A percentile compares a stretch with the other conserved stretches of the same genome.
These are phyloP conservation scores for Heterochromis multidens DNA, from an alignment of 2,113 vertebrate genomes.

Conservation along the genomic window DNA sequence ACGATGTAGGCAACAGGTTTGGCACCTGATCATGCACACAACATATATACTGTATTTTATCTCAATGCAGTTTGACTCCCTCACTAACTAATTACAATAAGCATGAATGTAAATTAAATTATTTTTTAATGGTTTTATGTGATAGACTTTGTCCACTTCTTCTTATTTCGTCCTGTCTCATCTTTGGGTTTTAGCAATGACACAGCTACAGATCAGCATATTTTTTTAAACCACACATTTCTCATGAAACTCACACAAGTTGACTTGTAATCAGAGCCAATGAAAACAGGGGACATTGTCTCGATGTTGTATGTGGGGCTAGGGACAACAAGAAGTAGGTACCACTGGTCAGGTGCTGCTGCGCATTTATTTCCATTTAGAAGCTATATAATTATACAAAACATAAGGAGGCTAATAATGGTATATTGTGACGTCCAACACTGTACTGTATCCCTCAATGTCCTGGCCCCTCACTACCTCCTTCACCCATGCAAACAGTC, in stretches of 20 bases:
- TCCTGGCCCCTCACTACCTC: too few relatives aligned
- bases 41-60: too few relatives aligned
- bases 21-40: too few relatives aligned
- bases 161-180: not conserved
- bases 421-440: too few relatives aligned
- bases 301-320: not conserved
- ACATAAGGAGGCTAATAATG: not conserved
- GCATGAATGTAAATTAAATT: too few relatives aligned
- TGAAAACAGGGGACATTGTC: not conserved
- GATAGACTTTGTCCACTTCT: not conserved
- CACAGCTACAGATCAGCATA: not conserved
- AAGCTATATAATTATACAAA: not conserved
- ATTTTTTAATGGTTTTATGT: too few relatives aligned
- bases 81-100: too few relatives aligned
- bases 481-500: too few relatives aligned
- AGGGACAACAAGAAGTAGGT: not conserved
- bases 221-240: not conserved
- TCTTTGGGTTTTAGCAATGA: not conserved
- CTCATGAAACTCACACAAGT: not conserved
- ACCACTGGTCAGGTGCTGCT: not conserved
- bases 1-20: too few relatives aligned
- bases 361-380: not conserved
- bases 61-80: too few relatives aligned
- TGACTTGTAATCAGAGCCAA: not conserved
- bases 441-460: too few relatives aligned